A percentile compares a stretch with the other conserved stretches of the same genome.
phyloP scores from a whole-genome alignment of 2,888 invertebrate species.

The Dermolepida albohirtum region DNA sequence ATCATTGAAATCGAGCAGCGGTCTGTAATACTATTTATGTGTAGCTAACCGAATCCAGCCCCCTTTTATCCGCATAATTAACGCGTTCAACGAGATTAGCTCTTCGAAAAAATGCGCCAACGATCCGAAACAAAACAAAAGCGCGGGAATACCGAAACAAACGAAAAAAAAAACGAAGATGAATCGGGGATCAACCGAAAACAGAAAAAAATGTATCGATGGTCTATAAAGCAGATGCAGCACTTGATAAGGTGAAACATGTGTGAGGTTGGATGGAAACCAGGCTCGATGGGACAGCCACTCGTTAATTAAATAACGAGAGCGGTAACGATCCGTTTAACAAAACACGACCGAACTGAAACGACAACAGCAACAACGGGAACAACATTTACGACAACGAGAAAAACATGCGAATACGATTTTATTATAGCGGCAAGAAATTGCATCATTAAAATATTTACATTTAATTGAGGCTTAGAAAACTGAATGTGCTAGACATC shows the following conservation, averaged over 20 bases:
- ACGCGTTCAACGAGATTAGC: no score
- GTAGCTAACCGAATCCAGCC: no score
- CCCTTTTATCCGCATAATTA: no score
- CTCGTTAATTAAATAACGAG: constrained; percentile 66
- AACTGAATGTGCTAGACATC: no score
- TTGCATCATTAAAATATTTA: no score
- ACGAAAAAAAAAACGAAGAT: constrained; percentile 5
- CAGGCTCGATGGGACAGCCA: constrained; percentile 60
- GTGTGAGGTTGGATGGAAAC: constrained; percentile 65
- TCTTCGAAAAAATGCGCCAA: no score
- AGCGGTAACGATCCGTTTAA: constrained; percentile 57
- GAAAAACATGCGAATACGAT: background rate
- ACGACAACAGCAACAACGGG: background rate
- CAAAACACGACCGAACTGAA: constrained; percentile 57
- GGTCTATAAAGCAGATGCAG: constrained; percentile 61
- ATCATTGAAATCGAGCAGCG: no score
- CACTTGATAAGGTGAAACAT: constrained; percentile 64
- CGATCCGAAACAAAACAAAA: no score
- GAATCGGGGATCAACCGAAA: constrained; percentile 1
- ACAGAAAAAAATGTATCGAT: constrained; percentile 54
- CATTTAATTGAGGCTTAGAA: no score
- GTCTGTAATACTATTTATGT: no score
- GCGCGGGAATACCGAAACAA: no score
- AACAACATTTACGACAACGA: constrained; percentile 7
- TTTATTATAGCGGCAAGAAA: no score